A percentile compares a stretch with the other conserved stretches of the same genome.
Evolutionary conservation across 2,888 invertebrate species (phyloP).

Genomic region (Amitus sp.): DNA sequence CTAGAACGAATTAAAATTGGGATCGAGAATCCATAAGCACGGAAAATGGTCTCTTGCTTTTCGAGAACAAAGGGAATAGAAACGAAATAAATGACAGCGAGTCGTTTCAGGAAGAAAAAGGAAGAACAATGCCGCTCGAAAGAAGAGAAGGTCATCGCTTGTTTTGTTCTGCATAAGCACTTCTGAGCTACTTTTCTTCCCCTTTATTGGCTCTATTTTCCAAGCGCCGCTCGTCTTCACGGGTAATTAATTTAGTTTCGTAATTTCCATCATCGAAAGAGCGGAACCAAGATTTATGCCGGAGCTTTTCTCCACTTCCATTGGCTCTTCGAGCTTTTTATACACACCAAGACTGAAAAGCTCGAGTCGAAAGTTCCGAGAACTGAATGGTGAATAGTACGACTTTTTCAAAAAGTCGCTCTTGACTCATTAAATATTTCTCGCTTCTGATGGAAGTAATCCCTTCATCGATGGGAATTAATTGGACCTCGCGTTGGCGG

Average conservation of each 20-base stretch:
- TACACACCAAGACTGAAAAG: conserved; percentile 17
- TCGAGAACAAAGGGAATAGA: no score
- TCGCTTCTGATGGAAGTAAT: not conserved
- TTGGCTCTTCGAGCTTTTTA: conserved; percentile 1
- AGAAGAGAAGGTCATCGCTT: conserved; percentile 37
- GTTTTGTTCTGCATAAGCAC: conserved; percentile 43
- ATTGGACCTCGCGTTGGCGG: not conserved
- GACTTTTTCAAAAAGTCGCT: conserved; percentile 12
- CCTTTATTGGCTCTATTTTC: conserved; percentile 42
- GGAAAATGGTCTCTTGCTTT: no score
- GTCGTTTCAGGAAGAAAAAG: no score
- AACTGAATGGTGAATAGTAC: conserved; percentile 32
- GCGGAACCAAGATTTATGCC: conserved; percentile 40
- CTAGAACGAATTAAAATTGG: not conserved
- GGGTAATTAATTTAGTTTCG: conserved; percentile 61
- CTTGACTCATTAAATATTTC: not conserved
- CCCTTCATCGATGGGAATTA: not conserved
- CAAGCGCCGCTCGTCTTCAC: conserved; percentile 41
- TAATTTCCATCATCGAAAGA: conserved; percentile 51
- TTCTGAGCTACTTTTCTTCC: conserved; percentile 29
- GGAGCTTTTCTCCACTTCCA: conserved; percentile 31
- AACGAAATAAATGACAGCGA: no score
- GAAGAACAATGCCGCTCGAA: no score
- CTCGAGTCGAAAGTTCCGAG: conserved; percentile 28
- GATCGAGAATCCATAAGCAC: no score